Evolutionary conservation across 1,140 invertebrate species (phyloP).

Genomic region (Holcopasites calliopsidis): DNA sequence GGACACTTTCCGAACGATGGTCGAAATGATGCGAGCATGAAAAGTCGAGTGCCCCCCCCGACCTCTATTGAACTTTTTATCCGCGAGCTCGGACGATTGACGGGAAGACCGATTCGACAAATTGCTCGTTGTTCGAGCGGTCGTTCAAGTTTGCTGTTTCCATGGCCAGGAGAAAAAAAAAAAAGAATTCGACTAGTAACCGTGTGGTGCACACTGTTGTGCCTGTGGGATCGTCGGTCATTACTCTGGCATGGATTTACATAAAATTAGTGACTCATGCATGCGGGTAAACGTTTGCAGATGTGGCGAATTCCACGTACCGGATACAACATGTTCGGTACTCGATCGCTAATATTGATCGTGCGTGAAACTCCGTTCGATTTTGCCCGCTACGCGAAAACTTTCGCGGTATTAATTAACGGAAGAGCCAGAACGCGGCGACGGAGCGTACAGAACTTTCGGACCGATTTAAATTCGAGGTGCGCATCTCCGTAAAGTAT

Average conservation of each 20-base stretch:
- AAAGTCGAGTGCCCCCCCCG: background rate
- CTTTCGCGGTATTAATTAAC: background rate
- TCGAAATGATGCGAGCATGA: no score
- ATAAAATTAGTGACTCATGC: background rate
- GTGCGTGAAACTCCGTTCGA: no score
- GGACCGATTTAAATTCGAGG: slow-evolving; percentile 6
- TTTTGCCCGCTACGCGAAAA: no score
- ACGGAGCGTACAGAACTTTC: background rate
- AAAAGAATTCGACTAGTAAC: no score
- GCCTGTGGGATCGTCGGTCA: background rate
- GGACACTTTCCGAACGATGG: background rate
- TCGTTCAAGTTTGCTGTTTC: background rate
- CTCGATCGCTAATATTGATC: background rate
- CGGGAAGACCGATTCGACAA: background rate
- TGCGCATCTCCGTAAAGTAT: background rate
- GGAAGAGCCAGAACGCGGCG: background rate
- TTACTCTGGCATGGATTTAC: background rate
- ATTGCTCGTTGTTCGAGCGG: background rate
- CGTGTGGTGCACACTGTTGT: no score
- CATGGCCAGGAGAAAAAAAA: background rate
- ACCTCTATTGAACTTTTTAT: background rate
- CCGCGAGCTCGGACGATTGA: background rate
- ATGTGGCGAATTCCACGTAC: background rate
- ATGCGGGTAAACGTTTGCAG: background rate
- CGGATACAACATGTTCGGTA: background rate